These are phyloP conservation scores for Solea senegalensis DNA, from an alignment of 2,113 vertebrate species.

Conservation along the genomic window DNA sequence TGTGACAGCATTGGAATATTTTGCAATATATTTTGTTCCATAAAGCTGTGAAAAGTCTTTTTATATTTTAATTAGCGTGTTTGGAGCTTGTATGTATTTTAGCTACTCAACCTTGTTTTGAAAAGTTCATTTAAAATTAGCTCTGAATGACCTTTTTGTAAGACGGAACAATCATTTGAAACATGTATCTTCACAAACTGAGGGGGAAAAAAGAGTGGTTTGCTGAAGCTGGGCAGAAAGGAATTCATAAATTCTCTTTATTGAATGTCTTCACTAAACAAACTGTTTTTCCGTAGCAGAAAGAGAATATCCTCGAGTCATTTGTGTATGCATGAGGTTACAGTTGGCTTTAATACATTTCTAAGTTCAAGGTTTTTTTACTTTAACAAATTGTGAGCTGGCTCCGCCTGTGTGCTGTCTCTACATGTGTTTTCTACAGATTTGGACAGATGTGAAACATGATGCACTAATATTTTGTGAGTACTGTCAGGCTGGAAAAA, in stretches of 20 bases:
- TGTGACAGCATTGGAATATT: no score
- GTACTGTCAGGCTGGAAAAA: no score
- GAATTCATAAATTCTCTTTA: background rate
- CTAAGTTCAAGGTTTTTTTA: no score
- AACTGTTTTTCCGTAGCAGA: background rate
- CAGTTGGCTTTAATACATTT: background rate
- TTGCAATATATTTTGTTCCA: no score
- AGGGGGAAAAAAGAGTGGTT: background rate
- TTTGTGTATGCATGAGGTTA: background rate
- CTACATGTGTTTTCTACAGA: background rate
- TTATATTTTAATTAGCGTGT: background rate
- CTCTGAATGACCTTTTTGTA: conserved; percentile 51
- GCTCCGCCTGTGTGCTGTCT: background rate
- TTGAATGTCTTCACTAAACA: conserved; percentile 1
- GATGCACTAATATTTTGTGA: background rate
- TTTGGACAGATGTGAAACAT: background rate
- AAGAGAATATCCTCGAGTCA: conserved; percentile 1
- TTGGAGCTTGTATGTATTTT: background rate
- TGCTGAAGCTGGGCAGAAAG: background rate
- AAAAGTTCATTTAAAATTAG: conserved; percentile 37
- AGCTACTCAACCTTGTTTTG: conserved; percentile 9
- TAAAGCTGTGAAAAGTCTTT: no score
- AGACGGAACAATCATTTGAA: conserved; percentile 37
- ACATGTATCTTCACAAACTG: conserved; percentile 17
- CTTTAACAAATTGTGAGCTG: background rate